Evolutionary conservation across 2,797 vertebrate genomes (phyloP).

Genomic region (Natrix natrix): DNA sequence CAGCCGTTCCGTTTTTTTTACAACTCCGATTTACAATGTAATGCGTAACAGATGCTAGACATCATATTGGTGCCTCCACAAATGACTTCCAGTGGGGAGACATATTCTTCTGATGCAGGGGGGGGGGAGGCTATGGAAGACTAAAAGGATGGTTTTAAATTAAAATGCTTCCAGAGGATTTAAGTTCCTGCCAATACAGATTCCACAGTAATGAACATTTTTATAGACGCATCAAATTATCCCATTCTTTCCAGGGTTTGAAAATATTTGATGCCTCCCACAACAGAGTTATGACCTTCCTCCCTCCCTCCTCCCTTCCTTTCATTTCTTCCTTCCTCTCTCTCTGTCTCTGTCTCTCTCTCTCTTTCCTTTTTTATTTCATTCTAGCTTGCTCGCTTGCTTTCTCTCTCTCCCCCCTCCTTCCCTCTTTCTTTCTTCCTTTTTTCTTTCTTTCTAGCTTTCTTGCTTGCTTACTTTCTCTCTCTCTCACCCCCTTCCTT

Average conservation of each 20-base stretch:
- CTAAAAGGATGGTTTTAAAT: no score
- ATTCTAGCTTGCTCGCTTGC: no score
- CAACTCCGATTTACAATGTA: background rate
- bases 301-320: background rate
- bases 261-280: background rate
- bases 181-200: background rate
- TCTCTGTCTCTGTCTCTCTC: accelerated
- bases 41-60: background rate
- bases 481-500: accelerated
- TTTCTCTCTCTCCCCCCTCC: no score
- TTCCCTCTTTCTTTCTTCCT: no score
- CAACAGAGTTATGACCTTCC: background rate
- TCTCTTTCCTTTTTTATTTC: no score
- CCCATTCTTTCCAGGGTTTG: background rate
- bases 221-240: background rate
- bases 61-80: background rate
- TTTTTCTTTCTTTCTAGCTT: no score
- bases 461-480: accelerated
- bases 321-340: no score
- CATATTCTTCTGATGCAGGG: background rate
- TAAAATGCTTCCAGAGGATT: background rate
- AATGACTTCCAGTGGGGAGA: background rate
- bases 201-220: background rate
- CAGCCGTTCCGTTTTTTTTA: background rate
- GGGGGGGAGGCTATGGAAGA: background rate